phyloP scores from a whole-genome alignment of 2,113 vertebrate species.

The Craseonycteris thonglongyai region DNA sequence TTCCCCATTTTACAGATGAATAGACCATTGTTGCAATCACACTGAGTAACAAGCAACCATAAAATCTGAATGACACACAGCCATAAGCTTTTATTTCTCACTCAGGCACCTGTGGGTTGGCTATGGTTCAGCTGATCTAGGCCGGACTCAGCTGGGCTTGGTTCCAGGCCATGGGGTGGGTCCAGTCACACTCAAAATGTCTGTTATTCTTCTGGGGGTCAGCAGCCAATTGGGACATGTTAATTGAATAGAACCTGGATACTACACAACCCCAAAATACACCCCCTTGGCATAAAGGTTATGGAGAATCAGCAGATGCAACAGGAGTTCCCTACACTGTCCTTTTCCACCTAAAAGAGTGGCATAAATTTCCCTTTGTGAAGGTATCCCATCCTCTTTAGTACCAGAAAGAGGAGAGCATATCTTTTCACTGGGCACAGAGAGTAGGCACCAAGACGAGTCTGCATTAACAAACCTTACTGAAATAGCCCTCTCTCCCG shows the following conservation, averaged over 20 bases:
- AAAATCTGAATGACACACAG: background rate
- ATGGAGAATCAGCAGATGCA: background rate
- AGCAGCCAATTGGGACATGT: background rate
- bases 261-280: background rate
- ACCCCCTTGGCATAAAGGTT: background rate
- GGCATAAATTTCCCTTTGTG: background rate
- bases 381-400: background rate
- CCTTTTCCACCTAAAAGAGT: background rate
- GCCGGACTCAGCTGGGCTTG: too few species aligned
- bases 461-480: background rate
- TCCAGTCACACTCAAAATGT: background rate
- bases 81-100: background rate
- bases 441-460: background rate
- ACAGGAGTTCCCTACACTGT: background rate
- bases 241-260: background rate
- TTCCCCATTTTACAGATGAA: background rate
- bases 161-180: background rate
- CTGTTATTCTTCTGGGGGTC: background rate
- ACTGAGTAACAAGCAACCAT: background rate
- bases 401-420: background rate
- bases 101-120: background rate
- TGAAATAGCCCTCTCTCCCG: background rate
- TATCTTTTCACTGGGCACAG: background rate
- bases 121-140: background rate
- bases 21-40: background rate